phyloP scores from a whole-genome alignment of 1,140 invertebrate species.

The Drosophila kikkawai region DNA sequence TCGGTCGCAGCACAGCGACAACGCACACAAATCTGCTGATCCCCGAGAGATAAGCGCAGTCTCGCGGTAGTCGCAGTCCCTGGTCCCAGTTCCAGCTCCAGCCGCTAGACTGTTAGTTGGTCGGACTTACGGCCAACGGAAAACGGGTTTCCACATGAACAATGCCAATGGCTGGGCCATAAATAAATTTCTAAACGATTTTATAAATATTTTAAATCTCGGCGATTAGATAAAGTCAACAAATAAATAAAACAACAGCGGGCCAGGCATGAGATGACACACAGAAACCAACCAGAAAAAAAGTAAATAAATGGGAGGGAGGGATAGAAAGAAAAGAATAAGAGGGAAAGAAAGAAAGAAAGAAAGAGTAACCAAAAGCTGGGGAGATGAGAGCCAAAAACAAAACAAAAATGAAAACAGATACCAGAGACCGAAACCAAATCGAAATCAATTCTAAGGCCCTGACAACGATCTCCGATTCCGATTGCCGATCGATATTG shows the following conservation, averaged over 20 bases:
- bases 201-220: slow-evolving; percentile 84
- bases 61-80: slow-evolving; percentile 37
- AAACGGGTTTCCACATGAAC: slow-evolving; percentile 79
- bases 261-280: slow-evolving; percentile 43
- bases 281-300: slow-evolving; percentile 14
- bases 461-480: slow-evolving; percentile 43
- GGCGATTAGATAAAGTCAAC: slow-evolving; percentile 84
- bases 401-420: slow-evolving; percentile 27
- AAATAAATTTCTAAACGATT: slow-evolving; percentile 84
- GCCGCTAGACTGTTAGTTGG: slow-evolving; percentile 46
- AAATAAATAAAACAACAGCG: slow-evolving; percentile 82
- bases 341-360: neutral
- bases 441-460: slow-evolving; percentile 54
- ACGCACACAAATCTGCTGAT: slow-evolving; percentile 73
- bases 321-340: neutral
- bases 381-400: slow-evolving; percentile 14
- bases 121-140: slow-evolving; percentile 32
- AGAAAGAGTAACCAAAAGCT: slow-evolving; percentile 25
- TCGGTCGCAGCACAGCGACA: slow-evolving; percentile 32
- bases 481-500: slow-evolving; percentile 37
- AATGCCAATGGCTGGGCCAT: slow-evolving; percentile 77
- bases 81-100: slow-evolving; percentile 14
- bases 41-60: slow-evolving; percentile 66
- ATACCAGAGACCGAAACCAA: slow-evolving; percentile 39
- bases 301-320: neutral